Evolutionary conservation across 2,888 invertebrate genomes (phyloP).

Genomic region (Catocala fraxini): DNA sequence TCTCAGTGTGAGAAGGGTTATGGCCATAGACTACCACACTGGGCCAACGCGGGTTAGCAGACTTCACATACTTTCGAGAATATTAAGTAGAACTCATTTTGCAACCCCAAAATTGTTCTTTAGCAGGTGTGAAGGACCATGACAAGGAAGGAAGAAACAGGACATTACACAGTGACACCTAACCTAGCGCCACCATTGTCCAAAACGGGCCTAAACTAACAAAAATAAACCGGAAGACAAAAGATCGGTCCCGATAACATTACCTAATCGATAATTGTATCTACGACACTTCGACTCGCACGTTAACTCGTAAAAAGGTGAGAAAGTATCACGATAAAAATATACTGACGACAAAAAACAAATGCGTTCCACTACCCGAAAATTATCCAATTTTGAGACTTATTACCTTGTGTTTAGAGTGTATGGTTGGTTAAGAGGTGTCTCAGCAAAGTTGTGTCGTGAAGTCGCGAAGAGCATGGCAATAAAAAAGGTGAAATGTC

Average conservation of each 20-base stretch:
- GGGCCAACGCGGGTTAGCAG: no score
- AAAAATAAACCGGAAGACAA: conserved; percentile 85
- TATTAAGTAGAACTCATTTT: no score
- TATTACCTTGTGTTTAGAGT: conserved; percentile 33
- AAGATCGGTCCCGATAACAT: conserved; percentile 83
- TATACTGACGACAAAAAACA: conserved; percentile 60
- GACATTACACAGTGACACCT: conserved; percentile 60
- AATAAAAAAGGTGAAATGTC: conserved; percentile 88
- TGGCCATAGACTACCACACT: no score
- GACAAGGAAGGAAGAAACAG: no score
- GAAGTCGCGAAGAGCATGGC: conserved; percentile 83
- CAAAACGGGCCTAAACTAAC: conserved; percentile 80
- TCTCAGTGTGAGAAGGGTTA: no score
- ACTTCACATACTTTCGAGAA: no score
- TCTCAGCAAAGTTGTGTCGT: conserved; percentile 54
- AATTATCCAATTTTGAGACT: conserved; percentile 41
- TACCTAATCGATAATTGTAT: conserved; percentile 88
- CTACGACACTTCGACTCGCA: conserved; percentile 85
- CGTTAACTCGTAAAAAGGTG: conserved; percentile 86
- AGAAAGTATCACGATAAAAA: conserved; percentile 86
- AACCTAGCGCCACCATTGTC: conserved; percentile 69
- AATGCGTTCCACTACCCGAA: conserved; percentile 2
- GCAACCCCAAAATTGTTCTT: no score
- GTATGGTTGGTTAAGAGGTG: conserved; percentile 1
- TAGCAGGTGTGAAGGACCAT: conserved; percentile 49